Base-by-base conservation (phyloP, 2,888 invertebrate species). In the Tachina fera region DNA sequence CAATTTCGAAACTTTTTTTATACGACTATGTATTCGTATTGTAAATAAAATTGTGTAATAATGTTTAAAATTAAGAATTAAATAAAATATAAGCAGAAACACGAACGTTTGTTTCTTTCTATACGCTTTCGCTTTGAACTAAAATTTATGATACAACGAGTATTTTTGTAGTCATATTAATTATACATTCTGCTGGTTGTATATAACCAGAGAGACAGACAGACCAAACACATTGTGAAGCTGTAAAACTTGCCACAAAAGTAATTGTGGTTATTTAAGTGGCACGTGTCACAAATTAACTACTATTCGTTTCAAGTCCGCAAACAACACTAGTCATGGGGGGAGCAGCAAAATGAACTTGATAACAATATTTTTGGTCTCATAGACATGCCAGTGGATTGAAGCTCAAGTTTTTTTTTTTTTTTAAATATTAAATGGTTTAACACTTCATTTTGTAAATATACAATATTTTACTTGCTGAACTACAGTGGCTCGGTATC, bases 251-350 rank as follows among this genome's bases (percentile, higher is more conserved):
- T 67, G 45, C 22, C 61, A 31, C 49, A 60, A 9, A 51, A 61
- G 9, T 14, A 41, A 43, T 56, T 76, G 45, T 53, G 16, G 53
- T 45, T 56, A 11, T 22, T 76, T 16, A 65, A 76, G 53, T 56
- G 63, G 56, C 75, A 56, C 75, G 65, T 76, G 75, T 76, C 65
- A 22, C 19, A 65, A 65, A 76, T 76, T 45, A 56, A 56, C 56
- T 43, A 14, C 8, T 53, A 19, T 65, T 65, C 4, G 53, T 63
- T 51, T 22, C 31, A 31, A 5, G 31, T 31, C 31, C n/a, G 6
- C 13, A 49, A 51, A 43, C 14, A 14, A 14, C 10, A 10, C 56
- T 22, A 45, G 9, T 11, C 19, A 22, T 58, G 13, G 3, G 14
- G 14, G 19, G 31, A 51, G 16, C 16, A 51, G 9, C 5, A 60